Percentiles rank a stretch among this genome's conserved stretches.
Evolutionary conservation across 2,888 invertebrate genomes (phyloP).

Genomic region (Eucera pruinosa): DNA sequence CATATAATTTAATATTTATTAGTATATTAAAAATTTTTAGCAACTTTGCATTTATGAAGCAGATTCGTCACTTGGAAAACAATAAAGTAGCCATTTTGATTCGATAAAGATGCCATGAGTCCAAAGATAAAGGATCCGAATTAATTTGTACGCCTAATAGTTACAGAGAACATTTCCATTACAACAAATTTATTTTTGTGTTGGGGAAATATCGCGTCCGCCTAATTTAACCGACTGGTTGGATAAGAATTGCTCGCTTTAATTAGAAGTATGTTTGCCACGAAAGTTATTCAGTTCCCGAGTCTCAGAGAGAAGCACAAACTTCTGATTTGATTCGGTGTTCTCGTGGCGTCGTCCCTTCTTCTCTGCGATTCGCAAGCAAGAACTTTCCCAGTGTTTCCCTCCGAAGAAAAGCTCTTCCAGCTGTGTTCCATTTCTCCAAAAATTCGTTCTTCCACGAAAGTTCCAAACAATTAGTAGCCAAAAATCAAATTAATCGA

Average conservation of each 20-base stretch:
- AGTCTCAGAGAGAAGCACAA: neutral
- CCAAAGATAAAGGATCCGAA: too few relatives aligned
- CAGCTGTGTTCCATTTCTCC: too few relatives aligned
- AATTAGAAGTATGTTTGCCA: neutral
- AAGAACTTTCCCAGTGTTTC: neutral
- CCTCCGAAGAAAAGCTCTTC: neutral
- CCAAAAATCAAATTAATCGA: too few relatives aligned
- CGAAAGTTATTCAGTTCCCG: constrained; percentile 11
- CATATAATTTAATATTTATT: too few relatives aligned
- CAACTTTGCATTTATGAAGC: too few relatives aligned
- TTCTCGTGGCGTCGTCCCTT: constrained; percentile 34
- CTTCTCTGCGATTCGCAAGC: neutral
- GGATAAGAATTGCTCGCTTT: neutral
- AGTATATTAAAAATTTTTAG: too few relatives aligned
- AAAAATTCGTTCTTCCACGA: too few relatives aligned
- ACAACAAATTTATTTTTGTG: neutral
- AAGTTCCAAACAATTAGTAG: too few relatives aligned
- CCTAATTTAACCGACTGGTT: neutral
- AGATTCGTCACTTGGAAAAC: too few relatives aligned
- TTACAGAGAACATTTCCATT: neutral
- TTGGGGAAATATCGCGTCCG: neutral
- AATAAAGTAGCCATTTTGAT: too few relatives aligned
- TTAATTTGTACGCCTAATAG: too few relatives aligned
- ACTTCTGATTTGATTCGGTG: constrained; percentile 17
- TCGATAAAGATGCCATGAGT: too few relatives aligned